Conservation (phyloP, 1,140 invertebrate species). For the Lasioglossum albipes region DNA sequence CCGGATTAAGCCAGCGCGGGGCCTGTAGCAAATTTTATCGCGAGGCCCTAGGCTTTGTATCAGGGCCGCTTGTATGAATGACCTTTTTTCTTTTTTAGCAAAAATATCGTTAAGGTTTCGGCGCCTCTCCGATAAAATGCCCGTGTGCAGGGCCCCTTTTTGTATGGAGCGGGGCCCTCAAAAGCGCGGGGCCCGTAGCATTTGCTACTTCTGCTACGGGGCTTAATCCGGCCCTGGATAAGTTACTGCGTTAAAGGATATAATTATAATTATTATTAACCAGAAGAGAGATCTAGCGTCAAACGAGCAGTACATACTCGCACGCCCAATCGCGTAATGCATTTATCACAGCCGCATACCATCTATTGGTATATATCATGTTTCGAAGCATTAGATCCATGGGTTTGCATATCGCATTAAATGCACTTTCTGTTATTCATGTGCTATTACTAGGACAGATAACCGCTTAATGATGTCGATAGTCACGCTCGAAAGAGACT, state of each 20-base stretch:
- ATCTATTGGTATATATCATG: conserved; percentile 17
- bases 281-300: neutral
- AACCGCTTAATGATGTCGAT: conserved; percentile 57
- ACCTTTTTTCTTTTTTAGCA: too few species aligned
- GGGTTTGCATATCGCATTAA: conserved; percentile 39
- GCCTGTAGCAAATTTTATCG: too few species aligned
- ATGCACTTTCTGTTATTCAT: conserved; percentile 49
- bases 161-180: too few species aligned
- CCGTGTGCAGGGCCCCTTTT: too few species aligned
- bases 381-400: conserved; percentile 44
- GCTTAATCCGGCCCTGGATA: too few species aligned
- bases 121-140: too few species aligned
- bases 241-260: neutral
- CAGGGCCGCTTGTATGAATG: too few species aligned
- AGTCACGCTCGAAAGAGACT: conserved; percentile 39
- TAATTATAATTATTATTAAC: neutral
- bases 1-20: too few species aligned
- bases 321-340: conserved; percentile 29
- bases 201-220: too few species aligned
- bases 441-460: conserved; percentile 56
- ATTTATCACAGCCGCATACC: conserved; percentile 47
- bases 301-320: conserved; percentile 5
- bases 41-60: too few species aligned
- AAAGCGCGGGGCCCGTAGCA: too few species aligned
- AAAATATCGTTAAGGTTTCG: too few species aligned